Base-by-base conservation (phyloP, 2,888 invertebrate genomes). In the Nycteola revayana region DNA sequence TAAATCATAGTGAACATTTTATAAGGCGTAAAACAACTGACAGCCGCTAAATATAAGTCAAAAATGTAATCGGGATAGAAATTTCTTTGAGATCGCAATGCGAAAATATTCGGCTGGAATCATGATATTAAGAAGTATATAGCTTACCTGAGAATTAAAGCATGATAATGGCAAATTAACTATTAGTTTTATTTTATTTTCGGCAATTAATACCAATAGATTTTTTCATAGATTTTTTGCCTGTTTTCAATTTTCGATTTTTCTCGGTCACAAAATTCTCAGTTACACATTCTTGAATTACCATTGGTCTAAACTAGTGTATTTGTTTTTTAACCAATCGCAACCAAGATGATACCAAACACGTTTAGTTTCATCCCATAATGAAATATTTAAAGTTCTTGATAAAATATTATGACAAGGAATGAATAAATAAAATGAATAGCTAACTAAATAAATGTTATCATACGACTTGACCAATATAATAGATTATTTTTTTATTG, bases 1-100 rank as follows among this genome's bases (percentile, higher is more conserved):
- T 49, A 63, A 60, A 59, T 54, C 50, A 50, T 38, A 47, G 38
- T 32, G 28, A 39, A 44, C 55, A 58, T 67, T 66, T 62, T 62
- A 52, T 75, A 57, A 75, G 76, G 79, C 84, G 85, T 86, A 86
- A 85, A 88, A 87, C 85, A 86, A 81, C 75, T 88, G 87, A 88
- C 87, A 88, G 81, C 82, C 85, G 87, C 81, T 72, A 73, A 73
- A 71, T 74, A 67, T 69, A 73, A 75, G 71, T 75, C 75, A 73
- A 71, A 72, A 66, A 53, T 49, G 60, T 50, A 62, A 63, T 57
- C 56, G 45, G 45, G 49, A 48, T 54, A 60, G 63, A 64, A 57
- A 62, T 60, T 40, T 57, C 35, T 32, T 44, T 28, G 32, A 32
- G 23, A 32, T 9, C 25, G 27, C 32, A 32, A 30, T 26, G 11